Base-by-base conservation (phyloP, 1,140 invertebrate genomes). In the Eumeta japonica region DNA sequence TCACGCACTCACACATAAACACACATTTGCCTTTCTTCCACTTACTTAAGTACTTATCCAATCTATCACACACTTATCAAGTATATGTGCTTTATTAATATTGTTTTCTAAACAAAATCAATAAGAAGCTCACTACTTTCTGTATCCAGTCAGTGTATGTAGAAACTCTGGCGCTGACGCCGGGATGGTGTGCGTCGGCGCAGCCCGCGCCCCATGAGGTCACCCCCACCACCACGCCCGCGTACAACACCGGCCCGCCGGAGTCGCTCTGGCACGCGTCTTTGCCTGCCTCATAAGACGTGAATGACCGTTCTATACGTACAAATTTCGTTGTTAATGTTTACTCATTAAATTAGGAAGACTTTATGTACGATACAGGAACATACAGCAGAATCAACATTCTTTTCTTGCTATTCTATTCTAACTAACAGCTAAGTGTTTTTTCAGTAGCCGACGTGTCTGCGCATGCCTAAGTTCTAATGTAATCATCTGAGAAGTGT, bases 181-280 rank as follows among this genome's bases (percentile, higher is more conserved):
- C 86, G 0, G 85, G 85, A 38, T 79, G 68, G 2, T 64, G 58
- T 0, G 77, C 68, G 27, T 68, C 60, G 2, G 79, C 85, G 46
- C 86, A 88, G 1, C 79, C 79, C 31, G 75, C 76, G 17, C 85
- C 84, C 82, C 83, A 87, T 4, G 83, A 84, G 3, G 82, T 79
- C 3, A 86, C 63, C 11, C 86, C 86, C 24, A 79, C 73, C 12
- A 85, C 53, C 17, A 58, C 63, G 0, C 67, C 71, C 35, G 64
- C 49, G 27, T 62, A 57, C 3, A 71, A 60, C 43, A 83, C 40
- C 9, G 79, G 79, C 11, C 79, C 79, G 4, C 79, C 79, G 3
- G 77, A 79, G 41, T 80, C 79, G 35, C 75, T 41, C 18, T 47
- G 29, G 28, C 48, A 47, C 15, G 43, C 39, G 13, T 42, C 43